Conservation (phyloP, 2,113 vertebrate species). For the Lepus americanus region DNA sequence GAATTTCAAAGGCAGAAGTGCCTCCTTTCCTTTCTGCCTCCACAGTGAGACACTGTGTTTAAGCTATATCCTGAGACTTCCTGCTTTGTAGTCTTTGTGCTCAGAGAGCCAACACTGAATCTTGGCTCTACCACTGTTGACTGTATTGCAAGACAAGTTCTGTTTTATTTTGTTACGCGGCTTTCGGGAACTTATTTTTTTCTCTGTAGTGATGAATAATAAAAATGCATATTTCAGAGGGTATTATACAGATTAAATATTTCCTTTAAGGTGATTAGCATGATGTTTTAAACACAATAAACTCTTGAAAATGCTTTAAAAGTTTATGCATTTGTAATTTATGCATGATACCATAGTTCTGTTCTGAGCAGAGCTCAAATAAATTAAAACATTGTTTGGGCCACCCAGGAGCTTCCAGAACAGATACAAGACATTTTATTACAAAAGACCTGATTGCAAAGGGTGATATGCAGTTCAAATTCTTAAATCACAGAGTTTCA, state of each 20-base stretch:
- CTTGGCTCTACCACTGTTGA: not conserved
- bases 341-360: not conserved
- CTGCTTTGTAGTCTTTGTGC: not conserved
- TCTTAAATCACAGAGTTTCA: not conserved
- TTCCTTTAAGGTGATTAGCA: not conserved
- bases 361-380: not conserved
- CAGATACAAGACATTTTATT: not conserved
- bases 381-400: not conserved
- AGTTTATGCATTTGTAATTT: slow-evolving; percentile 18
- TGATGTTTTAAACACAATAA: not conserved
- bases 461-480: not conserved
- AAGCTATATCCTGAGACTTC: not conserved
- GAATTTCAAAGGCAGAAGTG: not conserved
- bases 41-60: not conserved
- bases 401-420: not conserved
- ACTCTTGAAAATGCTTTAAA: not conserved
- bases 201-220: not conserved
- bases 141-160: not conserved
- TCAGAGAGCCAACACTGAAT: not conserved
- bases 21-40: not conserved
- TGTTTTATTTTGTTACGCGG: not conserved
- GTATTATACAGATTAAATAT: not conserved
- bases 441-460: not conserved
- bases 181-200: not conserved
- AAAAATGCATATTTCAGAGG: not conserved